Base-by-base conservation (phyloP, 2,888 invertebrate genomes). In the Acronicta aceris region DNA sequence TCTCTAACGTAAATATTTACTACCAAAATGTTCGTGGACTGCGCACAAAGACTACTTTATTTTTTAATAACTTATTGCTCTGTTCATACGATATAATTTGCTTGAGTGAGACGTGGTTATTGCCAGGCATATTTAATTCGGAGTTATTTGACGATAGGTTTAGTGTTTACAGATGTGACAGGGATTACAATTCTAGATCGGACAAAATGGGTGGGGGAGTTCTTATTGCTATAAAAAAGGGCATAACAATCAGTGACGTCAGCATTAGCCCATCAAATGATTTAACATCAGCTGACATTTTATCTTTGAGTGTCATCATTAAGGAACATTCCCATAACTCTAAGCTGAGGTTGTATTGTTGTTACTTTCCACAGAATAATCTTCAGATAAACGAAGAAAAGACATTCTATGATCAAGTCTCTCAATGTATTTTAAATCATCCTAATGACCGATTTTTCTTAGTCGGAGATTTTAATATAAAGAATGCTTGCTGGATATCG, bases 141-240 rank as follows among this genome's bases (percentile, higher is more conserved):
- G n/a, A n/a, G n/a, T n/a, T n/a, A n/a, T 48, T 48, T 8, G 48
- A 48, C 6, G 48, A 48, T 36, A 48, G 48, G 10, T 48, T 17
- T 13, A 48, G 33, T 8, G 48, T 48, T 48, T 48, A 48, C 17
- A 48, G 48, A 36, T 48, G 48, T 48, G 36, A 48, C 16, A 48
- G 48, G 17, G 48, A 48, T 48, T 48, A 48, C 17, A 36, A 30
- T 48, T 48, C 48, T 17, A 30, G 48, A 36, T 48, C 36, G 4
- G 48, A 48, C 36, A 48, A 17, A 15, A 48, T 17, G 36, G 48
- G 48, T 36, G 48, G 48, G 15, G 48, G 48, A 2, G 36, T 36
- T 16, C 36, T 48, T 36, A 48, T 48, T 17, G 48, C 48, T 6
- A 36, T 48, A 30, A 48, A 30, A 15, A 48, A 48, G 9, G 48